Percentiles rank a stretch among this genome's conserved stretches.
These are phyloP conservation scores for Sipha maydis DNA, from an alignment of 2,888 invertebrate genomes.

Conservation along the genomic window DNA sequence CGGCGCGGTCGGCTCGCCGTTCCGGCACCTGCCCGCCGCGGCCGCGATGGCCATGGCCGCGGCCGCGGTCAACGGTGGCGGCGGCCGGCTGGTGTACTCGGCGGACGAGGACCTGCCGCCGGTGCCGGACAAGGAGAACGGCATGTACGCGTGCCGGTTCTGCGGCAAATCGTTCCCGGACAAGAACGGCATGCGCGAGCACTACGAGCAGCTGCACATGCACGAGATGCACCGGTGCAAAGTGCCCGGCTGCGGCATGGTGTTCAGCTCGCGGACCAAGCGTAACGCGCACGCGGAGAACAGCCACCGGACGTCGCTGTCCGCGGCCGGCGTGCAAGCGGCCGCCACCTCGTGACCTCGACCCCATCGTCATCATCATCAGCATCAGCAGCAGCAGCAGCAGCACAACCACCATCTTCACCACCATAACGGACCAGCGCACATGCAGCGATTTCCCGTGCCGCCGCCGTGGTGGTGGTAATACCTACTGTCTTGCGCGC, in stretches of 20 bases:
- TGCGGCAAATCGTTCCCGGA: constrained; percentile 76
- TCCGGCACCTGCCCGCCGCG: constrained; percentile 39
- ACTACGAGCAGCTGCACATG: constrained; percentile 77
- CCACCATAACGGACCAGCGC: background rate
- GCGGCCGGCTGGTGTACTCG: constrained; percentile 71
- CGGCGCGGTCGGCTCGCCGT: constrained; percentile 19
- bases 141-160: constrained; percentile 77
- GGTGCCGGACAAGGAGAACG: constrained; percentile 73
- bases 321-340: constrained; percentile 41
- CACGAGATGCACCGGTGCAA: constrained; percentile 80
- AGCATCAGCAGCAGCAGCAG: background rate
- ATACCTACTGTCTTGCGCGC: no score
- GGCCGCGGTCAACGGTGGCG: constrained; percentile 69
- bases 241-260: constrained; percentile 80
- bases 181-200: constrained; percentile 75
- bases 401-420: background rate
- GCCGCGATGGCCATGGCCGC: constrained; percentile 65
- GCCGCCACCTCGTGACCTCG: constrained; percentile 57
- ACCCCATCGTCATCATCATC: background rate
- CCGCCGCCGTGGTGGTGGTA: constrained; percentile 57
- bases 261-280: constrained; percentile 81
- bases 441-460: constrained; percentile 35
- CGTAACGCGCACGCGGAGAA: constrained; percentile 81
- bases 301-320: constrained; percentile 67
- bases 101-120: constrained; percentile 76